Conservation (phyloP, 2,113 vertebrate genomes). For the Gallinago undulata region DNA sequence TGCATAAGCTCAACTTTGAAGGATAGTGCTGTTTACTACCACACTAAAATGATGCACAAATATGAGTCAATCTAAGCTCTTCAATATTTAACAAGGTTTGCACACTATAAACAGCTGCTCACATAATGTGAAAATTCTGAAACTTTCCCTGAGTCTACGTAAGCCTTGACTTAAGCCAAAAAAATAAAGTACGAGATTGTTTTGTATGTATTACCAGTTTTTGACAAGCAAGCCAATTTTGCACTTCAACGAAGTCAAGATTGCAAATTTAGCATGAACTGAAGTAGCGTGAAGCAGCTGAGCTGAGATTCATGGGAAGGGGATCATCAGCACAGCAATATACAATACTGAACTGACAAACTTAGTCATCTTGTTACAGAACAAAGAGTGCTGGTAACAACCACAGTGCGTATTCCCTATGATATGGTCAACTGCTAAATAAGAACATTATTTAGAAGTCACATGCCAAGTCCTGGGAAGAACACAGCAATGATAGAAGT, state of each 20-base stretch:
- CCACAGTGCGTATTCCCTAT: not conserved
- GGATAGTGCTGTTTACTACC: slow-evolving; percentile 7
- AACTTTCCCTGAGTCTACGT: slow-evolving; percentile 57
- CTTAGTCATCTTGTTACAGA: slow-evolving; percentile 50
- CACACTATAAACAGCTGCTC: slow-evolving; percentile 64
- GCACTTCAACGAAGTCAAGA: slow-evolving; percentile 72
- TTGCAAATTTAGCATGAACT: slow-evolving; percentile 74
- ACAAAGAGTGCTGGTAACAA: slow-evolving; percentile 33
- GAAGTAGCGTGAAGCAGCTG: slow-evolving; percentile 54
- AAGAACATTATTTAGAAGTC: not conserved
- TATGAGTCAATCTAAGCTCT: slow-evolving; percentile 8
- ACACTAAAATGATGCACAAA: not conserved
- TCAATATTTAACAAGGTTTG: slow-evolving; percentile 61
- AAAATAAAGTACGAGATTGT: slow-evolving; percentile 62
- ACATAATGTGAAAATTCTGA: slow-evolving; percentile 39
- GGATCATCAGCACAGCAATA: slow-evolving; percentile 66
- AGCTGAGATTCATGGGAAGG: slow-evolving; percentile 63
- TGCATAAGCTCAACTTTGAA: slow-evolving; percentile 20
- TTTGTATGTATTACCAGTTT: slow-evolving; percentile 72
- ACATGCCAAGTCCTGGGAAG: not conserved
- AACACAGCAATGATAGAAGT: not conserved
- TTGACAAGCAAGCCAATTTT: slow-evolving; percentile 75
- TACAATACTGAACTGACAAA: slow-evolving; percentile 46
- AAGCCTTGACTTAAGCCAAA: slow-evolving; percentile 58
- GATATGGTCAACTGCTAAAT: not conserved